Percentiles rank a stretch among this genome's conserved stretches.
Conservation (phyloP, 2,888 invertebrate species). For the Nowickia ferox region DNA sequence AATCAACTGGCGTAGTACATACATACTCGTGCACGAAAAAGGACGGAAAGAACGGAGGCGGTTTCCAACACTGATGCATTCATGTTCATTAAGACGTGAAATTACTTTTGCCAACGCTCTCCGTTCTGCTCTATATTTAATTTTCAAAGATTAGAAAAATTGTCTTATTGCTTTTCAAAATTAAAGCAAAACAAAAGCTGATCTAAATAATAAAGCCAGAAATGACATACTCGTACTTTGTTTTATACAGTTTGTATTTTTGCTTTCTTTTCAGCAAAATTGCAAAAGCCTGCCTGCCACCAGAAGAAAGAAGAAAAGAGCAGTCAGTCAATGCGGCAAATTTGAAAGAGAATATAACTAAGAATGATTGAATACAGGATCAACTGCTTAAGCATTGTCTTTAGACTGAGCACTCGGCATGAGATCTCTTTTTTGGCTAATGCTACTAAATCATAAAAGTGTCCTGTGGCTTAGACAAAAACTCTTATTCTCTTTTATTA, state of each 20-base stretch:
- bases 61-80: constrained; percentile 69
- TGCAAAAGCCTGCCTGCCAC: constrained; percentile 63
- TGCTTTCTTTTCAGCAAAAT: constrained; percentile 55
- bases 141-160: constrained; percentile 60
- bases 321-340: constrained; percentile 53
- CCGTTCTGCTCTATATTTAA: constrained; percentile 32
- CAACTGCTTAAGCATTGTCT: constrained; percentile 55
- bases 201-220: constrained; percentile 26
- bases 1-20: background rate
- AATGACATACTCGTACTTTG: constrained; percentile 39
- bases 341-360: constrained; percentile 23
- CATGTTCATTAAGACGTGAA: constrained; percentile 79
- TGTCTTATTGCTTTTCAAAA: constrained; percentile 32
- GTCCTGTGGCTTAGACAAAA: constrained; percentile 69
- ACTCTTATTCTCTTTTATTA: constrained; percentile 19
- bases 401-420: constrained; percentile 41
- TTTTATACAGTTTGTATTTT: background rate
- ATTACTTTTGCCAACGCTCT: constrained; percentile 73
- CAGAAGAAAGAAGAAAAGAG: constrained; percentile 71
- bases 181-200: constrained; percentile 14
- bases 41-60: constrained; percentile 73
- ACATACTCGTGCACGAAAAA: background rate
- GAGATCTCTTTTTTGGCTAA: constrained; percentile 46
- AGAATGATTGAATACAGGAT: constrained; percentile 41
- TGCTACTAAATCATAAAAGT: constrained; percentile 63